Evolutionary conservation across 30 jellyfish, hydroid and myxozoan genomes (phyloP).

Genomic region (Hydractinia echinata): DNA sequence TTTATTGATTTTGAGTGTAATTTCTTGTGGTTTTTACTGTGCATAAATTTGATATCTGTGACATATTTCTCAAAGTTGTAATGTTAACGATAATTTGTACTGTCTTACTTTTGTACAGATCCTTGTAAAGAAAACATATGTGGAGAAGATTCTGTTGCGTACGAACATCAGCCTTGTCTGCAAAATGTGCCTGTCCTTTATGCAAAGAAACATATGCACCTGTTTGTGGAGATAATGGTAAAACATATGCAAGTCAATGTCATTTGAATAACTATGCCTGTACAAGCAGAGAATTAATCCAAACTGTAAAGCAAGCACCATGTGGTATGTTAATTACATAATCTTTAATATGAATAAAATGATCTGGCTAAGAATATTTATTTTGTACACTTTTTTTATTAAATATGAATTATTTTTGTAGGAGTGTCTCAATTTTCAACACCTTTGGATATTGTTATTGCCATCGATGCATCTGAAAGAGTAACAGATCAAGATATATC

Average conservation of each 20-base stretch:
- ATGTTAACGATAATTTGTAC: too few species aligned
- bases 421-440: too few species aligned
- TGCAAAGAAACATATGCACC: slow-evolving; percentile 49
- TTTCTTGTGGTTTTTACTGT: too few species aligned
- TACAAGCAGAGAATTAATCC: slow-evolving; percentile 6
- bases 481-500: slow-evolving; percentile 38
- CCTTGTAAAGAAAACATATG: not conserved
- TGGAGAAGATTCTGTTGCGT: slow-evolving; percentile 1
- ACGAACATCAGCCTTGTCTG: not conserved
- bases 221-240: slow-evolving; percentile 67
- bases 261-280: slow-evolving; percentile 57
- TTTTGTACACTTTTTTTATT: too few species aligned
- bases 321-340: slow-evolving; percentile 43
- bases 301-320: slow-evolving; percentile 23
- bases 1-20: not conserved
- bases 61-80: too few species aligned
- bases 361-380: too few species aligned
- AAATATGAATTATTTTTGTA: too few species aligned
- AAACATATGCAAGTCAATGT: slow-evolving; percentile 85
- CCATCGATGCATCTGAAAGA: slow-evolving; percentile 61
- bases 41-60: too few species aligned
- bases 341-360: too few species aligned
- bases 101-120: not conserved
- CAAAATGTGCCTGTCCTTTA: slow-evolving; percentile 72
- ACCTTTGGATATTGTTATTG: slow-evolving; percentile 9